Conservation (phyloP, 1,140 invertebrate genomes). For the Anagrus nilaparvatae region DNA sequence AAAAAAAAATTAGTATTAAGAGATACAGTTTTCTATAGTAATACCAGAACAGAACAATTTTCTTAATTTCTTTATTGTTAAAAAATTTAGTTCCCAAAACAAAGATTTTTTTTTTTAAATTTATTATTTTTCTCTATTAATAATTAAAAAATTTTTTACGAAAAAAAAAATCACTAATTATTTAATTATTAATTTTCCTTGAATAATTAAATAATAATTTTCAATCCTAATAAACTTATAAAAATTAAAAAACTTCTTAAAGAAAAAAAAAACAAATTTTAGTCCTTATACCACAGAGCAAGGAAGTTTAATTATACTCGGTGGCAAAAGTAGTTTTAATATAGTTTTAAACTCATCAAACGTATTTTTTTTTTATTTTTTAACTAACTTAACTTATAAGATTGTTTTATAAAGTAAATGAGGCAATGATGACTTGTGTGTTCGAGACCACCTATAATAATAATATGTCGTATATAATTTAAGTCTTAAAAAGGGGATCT, state of each 20-base stretch:
- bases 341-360: conserved; percentile 33
- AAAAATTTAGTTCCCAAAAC: no score
- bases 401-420: conserved; percentile 41
- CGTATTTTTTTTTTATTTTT: no score
- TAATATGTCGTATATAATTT: no score
- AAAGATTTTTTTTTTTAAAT: no score
- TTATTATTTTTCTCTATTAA: conserved; percentile 15
- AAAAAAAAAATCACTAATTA: conserved; percentile 17
- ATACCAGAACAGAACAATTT: no score
- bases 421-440: conserved; percentile 39
- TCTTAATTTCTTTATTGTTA: no score
- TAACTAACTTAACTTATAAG: conserved; percentile 30
- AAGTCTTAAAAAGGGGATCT: no score
- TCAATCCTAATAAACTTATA: no score
- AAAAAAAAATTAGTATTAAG: no score
- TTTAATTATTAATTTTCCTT: conserved; percentile 16
- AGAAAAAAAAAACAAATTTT: neutral
- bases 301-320: conserved; percentile 31
- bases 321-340: conserved; percentile 38
- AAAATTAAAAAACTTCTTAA: neutral
- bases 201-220: conserved; percentile 1
- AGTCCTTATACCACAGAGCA: conserved; percentile 16
- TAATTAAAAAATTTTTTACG: conserved; percentile 17
- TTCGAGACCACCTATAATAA: conserved; percentile 36
- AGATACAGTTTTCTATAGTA: no score